phyloP scores from a whole-genome alignment of 1,140 invertebrate genomes.

The Lordiphosa clarofinis region DNA sequence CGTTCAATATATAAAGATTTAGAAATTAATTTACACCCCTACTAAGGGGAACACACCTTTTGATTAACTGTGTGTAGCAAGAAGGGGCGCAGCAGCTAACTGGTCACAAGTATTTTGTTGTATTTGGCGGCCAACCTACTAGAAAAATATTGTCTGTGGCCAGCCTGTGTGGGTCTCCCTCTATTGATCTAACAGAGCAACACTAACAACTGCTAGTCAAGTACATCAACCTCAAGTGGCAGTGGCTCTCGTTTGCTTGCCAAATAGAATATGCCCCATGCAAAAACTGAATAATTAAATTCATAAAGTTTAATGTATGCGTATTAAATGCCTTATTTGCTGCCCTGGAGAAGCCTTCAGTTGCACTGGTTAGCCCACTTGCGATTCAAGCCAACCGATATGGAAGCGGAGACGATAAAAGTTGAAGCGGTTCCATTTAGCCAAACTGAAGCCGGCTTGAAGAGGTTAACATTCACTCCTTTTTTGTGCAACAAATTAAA shows the following conservation, averaged over 20 bases:
- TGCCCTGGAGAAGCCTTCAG: conserved; percentile 40
- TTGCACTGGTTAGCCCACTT: conserved; percentile 69
- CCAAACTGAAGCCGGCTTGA: conserved; percentile 34
- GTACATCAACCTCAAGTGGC: conserved; percentile 49
- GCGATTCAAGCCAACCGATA: conserved; percentile 24
- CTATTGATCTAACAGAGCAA: conserved; percentile 22
- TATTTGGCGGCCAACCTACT: conserved; percentile 32
- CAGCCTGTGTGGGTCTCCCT: conserved; percentile 39
- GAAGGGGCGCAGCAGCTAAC: conserved; percentile 17
- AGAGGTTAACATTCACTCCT: conserved; percentile 46
- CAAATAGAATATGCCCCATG: conserved; percentile 46
- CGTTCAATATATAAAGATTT: too few relatives aligned
- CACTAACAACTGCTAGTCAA: conserved; percentile 28
- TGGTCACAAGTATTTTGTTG: conserved; percentile 14
- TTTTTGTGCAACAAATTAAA: conserved; percentile 36
- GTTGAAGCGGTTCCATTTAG: conserved; percentile 45
- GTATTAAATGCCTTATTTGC: conserved; percentile 53
- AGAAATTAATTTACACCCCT: too few relatives aligned
- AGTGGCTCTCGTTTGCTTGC: conserved; percentile 41
- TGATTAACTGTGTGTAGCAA: conserved; percentile 13
- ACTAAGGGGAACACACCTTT: conserved; percentile 24
- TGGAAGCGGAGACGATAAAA: conserved; percentile 34
- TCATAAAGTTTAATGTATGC: conserved; percentile 44
- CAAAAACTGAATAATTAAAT: conserved; percentile 39
- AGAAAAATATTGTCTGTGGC: conserved; percentile 35